Conservation (phyloP, 2,113 vertebrate species). For the Pelodiscus sinensis region DNA sequence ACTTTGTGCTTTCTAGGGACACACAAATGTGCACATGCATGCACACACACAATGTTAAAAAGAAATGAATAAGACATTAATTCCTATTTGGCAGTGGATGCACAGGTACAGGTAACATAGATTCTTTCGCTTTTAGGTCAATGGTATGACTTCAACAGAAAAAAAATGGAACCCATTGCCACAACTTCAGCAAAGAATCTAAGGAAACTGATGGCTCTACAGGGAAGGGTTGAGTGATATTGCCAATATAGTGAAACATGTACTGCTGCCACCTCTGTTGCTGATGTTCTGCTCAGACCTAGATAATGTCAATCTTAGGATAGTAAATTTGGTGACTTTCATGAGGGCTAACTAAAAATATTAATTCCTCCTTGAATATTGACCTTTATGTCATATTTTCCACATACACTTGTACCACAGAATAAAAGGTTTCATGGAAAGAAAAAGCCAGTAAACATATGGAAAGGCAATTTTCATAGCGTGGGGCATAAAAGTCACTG, state of each 20-base stretch:
- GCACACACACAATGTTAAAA: neutral
- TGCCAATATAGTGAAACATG: neutral
- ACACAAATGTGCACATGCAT: neutral
- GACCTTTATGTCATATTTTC: neutral
- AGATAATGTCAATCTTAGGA: neutral
- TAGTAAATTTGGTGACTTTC: neutral
- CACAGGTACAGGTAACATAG: neutral
- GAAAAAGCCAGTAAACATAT: neutral
- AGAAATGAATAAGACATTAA: neutral
- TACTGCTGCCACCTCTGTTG: neutral
- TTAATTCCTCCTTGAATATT: neutral
- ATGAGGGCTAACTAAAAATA: neutral
- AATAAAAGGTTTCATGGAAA: neutral
- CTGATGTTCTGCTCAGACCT: neutral
- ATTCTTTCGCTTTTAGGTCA: neutral
- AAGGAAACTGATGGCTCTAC: neutral
- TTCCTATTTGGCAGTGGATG: neutral
- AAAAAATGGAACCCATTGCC: neutral
- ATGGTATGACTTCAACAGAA: neutral
- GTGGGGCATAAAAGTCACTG: too few species aligned
- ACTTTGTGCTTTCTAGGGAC: neutral
- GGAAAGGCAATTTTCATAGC: neutral
- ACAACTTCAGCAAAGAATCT: neutral
- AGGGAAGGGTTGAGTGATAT: neutral
- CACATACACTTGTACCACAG: neutral